These are phyloP conservation scores for Gymnoscopelus microlampas DNA, from an alignment of 2,797 vertebrate species.

Conservation along the genomic window DNA sequence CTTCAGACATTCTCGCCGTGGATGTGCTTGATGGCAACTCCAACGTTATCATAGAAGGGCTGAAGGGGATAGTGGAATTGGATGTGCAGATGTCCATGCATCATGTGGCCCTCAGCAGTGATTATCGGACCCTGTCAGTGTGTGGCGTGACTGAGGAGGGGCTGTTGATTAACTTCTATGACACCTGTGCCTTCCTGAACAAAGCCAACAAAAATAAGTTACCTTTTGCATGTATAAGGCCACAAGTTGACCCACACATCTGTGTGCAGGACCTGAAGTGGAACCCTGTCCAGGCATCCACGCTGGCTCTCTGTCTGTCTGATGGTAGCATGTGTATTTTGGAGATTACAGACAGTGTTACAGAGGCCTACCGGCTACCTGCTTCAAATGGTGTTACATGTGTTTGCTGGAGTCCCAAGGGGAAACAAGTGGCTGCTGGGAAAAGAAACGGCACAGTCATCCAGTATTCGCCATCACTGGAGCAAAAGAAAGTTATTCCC, in stretches of 20 bases:
- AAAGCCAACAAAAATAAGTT: constrained; percentile 84
- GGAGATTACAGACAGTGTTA: constrained; percentile 85
- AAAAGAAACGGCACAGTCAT: constrained; percentile 92
- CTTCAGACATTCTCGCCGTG: constrained; percentile 84
- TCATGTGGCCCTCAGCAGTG: constrained; percentile 91
- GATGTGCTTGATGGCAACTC: constrained; percentile 86
- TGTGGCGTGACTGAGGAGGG: constrained; percentile 84
- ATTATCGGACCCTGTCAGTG: constrained; percentile 91
- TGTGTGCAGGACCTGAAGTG: constrained; percentile 92
- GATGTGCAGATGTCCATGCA: constrained; percentile 84
- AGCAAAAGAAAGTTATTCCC: constrained; percentile 93
- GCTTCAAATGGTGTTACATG: constrained; percentile 87
- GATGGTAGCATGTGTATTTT: constrained; percentile 92
- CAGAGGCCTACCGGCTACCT: constrained; percentile 83
- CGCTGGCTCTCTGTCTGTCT: constrained; percentile 88
- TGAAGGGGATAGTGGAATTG: constrained; percentile 75
- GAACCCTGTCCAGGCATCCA: constrained; percentile 85
- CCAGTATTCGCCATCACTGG: constrained; percentile 93
- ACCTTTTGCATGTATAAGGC: constrained; percentile 85
- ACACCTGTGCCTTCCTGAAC: constrained; percentile 92
- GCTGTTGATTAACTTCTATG: constrained; percentile 88
- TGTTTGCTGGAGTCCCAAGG: constrained; percentile 98
- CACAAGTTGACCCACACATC: constrained; percentile 70
- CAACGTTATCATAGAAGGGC: constrained; percentile 77
- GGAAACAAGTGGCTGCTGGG: constrained; percentile 94